Base-by-base conservation (phyloP, 2,888 invertebrate genomes). In the Diarsia mendica region DNA sequence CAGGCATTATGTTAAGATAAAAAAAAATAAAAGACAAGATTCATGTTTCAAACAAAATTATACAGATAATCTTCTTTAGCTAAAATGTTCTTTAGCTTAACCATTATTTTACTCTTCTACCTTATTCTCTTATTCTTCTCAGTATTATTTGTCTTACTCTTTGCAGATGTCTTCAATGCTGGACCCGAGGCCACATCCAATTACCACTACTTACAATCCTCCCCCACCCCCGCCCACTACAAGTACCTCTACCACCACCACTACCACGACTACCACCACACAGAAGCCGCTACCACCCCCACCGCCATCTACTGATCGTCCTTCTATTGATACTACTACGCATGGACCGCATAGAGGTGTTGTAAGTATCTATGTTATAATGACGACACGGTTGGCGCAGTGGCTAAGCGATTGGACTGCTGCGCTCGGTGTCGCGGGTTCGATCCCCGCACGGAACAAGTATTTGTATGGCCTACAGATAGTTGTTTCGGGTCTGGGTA, bases 161-260 rank as follows among this genome's bases (percentile, higher is more conserved):
- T 67, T 55, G 9, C 64, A 72, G 86, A 81, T 81, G 79, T 64
- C 83, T 39, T 83, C 81, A 8, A 8, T 83, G n/a, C 51, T 81
- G 15, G 81, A 81, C 11, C 13, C 28, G 8, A 63, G 55, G 5
- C 15, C 53, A 0, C 44, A n/a, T 9, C n/a, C 72, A 28, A 53
- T 13, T 39, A 65, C 75, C 46, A 61, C 61, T 8, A 67, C 61
- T 1, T 74, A 66, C 13, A 10, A 13, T 10, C 63, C 72, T 63
- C 39, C 79, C 10, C 49, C 33, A 1, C 23, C 51, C 3, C 53
- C 60, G 9, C 20, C 77, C 3, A 49, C 64, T 13, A 77, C 55
- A 0, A 70, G 69, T 8, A 23, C 44, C 6, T 46, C 51, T 39
- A 64, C 74, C 11, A 72, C 80, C 15, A 79, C 58, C 23, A 75